A percentile compares a stretch with the other conserved stretches of the same genome.
These are phyloP conservation scores for Hippoglossus hippoglossus DNA, from an alignment of 2,797 vertebrate genomes.

Conservation along the genomic window DNA sequence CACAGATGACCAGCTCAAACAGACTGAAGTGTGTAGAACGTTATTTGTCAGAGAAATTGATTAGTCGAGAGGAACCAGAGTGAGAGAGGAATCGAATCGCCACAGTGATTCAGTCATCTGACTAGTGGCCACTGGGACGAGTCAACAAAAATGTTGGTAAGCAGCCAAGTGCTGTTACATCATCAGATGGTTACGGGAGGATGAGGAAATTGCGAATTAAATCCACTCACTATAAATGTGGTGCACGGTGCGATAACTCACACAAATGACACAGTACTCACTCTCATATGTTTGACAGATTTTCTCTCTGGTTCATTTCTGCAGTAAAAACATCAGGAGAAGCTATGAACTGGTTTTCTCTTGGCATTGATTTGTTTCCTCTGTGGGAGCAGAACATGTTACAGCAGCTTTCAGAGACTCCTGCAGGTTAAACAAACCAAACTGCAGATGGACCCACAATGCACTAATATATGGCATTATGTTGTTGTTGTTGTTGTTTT, in stretches of 20 bases:
- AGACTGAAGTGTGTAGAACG: neutral
- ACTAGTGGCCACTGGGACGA: neutral
- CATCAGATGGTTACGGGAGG: conserved; percentile 1
- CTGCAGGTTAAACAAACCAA: neutral
- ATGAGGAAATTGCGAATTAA: neutral
- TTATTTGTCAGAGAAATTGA: no score
- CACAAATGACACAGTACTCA: neutral
- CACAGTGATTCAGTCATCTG: no score
- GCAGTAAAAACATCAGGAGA: conserved; percentile 1
- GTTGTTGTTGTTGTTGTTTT: no score
- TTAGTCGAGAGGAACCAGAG: no score
- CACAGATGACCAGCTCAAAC: neutral
- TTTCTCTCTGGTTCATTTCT: neutral
- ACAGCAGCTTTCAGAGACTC: neutral
- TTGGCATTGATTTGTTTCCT: neutral
- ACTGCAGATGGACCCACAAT: neutral
- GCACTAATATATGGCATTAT: no score
- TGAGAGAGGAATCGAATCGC: no score
- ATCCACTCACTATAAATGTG: neutral
- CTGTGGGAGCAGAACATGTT: neutral
- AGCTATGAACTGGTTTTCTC: neutral
- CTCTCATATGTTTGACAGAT: neutral
- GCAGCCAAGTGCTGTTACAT: neutral
- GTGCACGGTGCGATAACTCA: neutral
- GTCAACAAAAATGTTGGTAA: neutral